Base-by-base conservation (phyloP, 2,113 vertebrate species). In the Centropristis striata region DNA sequence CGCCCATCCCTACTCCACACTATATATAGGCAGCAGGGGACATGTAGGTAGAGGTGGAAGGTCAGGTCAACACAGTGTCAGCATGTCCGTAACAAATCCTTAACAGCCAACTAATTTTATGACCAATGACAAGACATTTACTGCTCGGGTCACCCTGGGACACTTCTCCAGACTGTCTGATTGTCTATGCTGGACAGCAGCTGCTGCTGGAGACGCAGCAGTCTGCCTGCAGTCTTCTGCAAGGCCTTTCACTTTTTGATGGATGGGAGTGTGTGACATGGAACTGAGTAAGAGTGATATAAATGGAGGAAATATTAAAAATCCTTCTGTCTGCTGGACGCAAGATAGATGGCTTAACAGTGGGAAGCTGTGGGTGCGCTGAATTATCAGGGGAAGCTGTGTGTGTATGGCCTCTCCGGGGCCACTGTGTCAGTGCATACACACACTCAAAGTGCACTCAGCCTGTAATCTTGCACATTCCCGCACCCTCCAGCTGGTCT, bases 401-500 rank as follows among this genome's bases (percentile, higher is more conserved):
- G 84, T 70, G 71, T 76, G 61, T 57, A n/a, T 71, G 83, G 37
- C 13, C 37, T 59, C 69, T 75, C 71, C 0, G 20, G 59, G 28
- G 68, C 50, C 42, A 25, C 41, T 25, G 66, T 71, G 64, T 66
- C 72, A 54, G 28, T 14, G 11, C 73, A 36, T 47, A 10, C 46
- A 37, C 61, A 65, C 55, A 68, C 58, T 5, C 69, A 50, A 2
- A 54, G 32, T 7, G 21, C 4, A 2, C 27, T 15, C 12, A 54
- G 61, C 78, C 67, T 85, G 61, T 90, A 80, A 90, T 88, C 84
- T 72, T 1, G 37, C 54, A 84, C 81, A 85, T 57, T 80, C 84
- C 81, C 49, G 51, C 3, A 1, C 55, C 72, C 71, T 71, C 59
- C 37, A 71, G 80, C 51, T 72, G 76, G 13, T 7, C 49, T 79